A percentile compares a stretch with the other conserved stretches of the same genome.
These are phyloP conservation scores for Trichopoda pennipes DNA, from an alignment of 2,888 invertebrate species.

Conservation along the genomic window DNA sequence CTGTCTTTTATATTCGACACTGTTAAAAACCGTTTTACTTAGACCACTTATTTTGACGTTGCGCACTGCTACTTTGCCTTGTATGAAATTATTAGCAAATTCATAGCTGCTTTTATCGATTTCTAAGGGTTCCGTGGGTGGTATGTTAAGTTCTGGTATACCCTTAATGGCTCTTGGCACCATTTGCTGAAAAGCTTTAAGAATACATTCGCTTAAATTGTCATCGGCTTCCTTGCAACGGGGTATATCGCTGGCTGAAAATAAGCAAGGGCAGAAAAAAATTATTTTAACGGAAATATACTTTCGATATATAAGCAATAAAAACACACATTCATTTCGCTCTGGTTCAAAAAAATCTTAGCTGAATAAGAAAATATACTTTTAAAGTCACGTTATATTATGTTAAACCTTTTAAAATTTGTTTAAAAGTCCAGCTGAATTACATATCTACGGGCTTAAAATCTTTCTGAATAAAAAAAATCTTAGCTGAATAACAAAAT, in stretches of 20 bases:
- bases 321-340: too few species aligned
- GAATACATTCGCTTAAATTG: slow-evolving; percentile 84
- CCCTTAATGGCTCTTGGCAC: slow-evolving; percentile 79
- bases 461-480: too few species aligned
- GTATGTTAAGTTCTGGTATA: slow-evolving; percentile 77
- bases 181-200: slow-evolving; percentile 82
- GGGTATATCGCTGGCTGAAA: slow-evolving; percentile 80
- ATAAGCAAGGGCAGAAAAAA: neutral
- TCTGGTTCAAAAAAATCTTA: too few species aligned
- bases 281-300: too few species aligned
- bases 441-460: too few species aligned
- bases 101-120: slow-evolving; percentile 75
- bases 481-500: too few species aligned
- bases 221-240: slow-evolving; percentile 83
- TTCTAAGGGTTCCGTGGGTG: slow-evolving; percentile 78
- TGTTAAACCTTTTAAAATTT: too few species aligned
- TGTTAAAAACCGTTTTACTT: slow-evolving; percentile 82
- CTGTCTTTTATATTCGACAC: slow-evolving; percentile 81
- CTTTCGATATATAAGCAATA: neutral
- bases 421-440: too few species aligned
- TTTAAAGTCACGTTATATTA: too few species aligned
- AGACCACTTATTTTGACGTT: slow-evolving; percentile 83
- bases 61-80: slow-evolving; percentile 79
- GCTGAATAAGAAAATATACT: too few species aligned
- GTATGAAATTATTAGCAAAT: slow-evolving; percentile 75